Base-by-base conservation (phyloP, 2,888 invertebrate genomes). In the Caenorhabditis uteleia region DNA sequence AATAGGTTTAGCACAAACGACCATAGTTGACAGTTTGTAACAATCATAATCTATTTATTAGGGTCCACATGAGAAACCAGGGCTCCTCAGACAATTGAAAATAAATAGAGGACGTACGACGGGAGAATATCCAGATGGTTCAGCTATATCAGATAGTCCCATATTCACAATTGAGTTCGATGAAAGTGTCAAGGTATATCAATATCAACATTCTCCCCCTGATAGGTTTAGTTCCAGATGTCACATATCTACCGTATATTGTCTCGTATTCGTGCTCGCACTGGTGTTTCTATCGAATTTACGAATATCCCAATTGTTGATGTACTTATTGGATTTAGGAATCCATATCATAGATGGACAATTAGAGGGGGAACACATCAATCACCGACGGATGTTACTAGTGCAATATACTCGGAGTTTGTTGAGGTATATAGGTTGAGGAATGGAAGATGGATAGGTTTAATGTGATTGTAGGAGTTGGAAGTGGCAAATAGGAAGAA, bases 151-250 rank as follows among this genome's bases (percentile, higher is more conserved):
- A 3, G 68, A 74, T 42, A 67, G 70, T 44, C 64, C 69, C 1
- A 64, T 67, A 10, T 61, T 74, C 42, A 57, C 68, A 1, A 48
- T 74, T 7, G 70, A 74, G 39, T 70, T 72, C 31, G 59, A 50
- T 26, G 27, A 42, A 36, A 45, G 51, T 14, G 55, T 58, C 25
- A 29, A 36, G 27, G 53, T 58, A 5, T 42, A 34, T 29, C 10
- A 16, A n/a, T 14, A 3, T n/a, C n/a, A n/a, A n/a, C n/a, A 21
- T 38, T 42, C 16, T 14, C 39, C 5, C 10, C 18, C 33, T 31
- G 10, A 40, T 33, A 18, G 2, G 12, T 27, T 14, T 12, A 16
- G 21, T 26, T 27, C 16, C 23, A 21, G 26, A 43, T 38, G 8
- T 54, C 27, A 29, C 65, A 59, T 14, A 38, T 36, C 4, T 18